Percentiles rank a stretch among this genome's conserved stretches.
These are phyloP conservation scores for Mayetiola destructor DNA, from an alignment of 2,888 invertebrate species.

Conservation along the genomic window DNA sequence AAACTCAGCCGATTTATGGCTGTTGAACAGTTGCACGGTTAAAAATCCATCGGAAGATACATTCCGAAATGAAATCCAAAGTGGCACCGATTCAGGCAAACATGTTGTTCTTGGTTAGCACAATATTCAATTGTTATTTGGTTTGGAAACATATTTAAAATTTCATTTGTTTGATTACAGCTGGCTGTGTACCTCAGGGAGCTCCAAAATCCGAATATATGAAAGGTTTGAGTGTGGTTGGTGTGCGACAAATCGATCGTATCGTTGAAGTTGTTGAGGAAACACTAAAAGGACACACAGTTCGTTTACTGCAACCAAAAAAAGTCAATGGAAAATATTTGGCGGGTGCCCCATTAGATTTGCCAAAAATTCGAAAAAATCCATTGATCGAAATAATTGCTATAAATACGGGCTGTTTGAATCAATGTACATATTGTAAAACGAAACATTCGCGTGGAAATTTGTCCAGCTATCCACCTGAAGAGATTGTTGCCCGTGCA, in stretches of 20 bases:
- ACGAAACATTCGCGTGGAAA: slow-evolving; percentile 96
- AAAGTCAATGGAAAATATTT: slow-evolving; percentile 61
- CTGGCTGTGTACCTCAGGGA: slow-evolving; percentile 95
- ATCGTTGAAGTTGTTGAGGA: slow-evolving; percentile 97
- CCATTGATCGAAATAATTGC: slow-evolving; percentile 94
- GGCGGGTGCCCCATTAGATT: slow-evolving; percentile 71
- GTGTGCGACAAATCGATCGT: slow-evolving; percentile 95
- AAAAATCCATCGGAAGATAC: slow-evolving; percentile 96
- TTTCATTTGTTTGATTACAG: no score
- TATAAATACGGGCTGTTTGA: slow-evolving; percentile 90
- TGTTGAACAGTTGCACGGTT: slow-evolving; percentile 73
- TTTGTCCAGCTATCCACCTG: slow-evolving; percentile 82
- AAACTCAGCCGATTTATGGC: slow-evolving; percentile 75
- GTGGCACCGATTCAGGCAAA: slow-evolving; percentile 57
- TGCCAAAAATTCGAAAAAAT: slow-evolving; percentile 93
- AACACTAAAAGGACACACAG: slow-evolving; percentile 72
- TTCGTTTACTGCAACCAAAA: slow-evolving; percentile 66
- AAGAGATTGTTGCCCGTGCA: slow-evolving; percentile 78
- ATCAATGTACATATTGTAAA: slow-evolving; percentile 98
- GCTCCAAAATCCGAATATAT: slow-evolving; percentile 53
- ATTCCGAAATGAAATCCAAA: slow-evolving; percentile 72
- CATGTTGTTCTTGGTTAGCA: slow-evolving; percentile 78
- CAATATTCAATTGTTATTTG: no score
- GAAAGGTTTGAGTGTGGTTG: slow-evolving; percentile 76
- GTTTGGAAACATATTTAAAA: no score